Percentiles rank a stretch among this genome's conserved stretches.
Conservation (phyloP, 2,888 invertebrate species). For the Oxystoma pomonae region DNA sequence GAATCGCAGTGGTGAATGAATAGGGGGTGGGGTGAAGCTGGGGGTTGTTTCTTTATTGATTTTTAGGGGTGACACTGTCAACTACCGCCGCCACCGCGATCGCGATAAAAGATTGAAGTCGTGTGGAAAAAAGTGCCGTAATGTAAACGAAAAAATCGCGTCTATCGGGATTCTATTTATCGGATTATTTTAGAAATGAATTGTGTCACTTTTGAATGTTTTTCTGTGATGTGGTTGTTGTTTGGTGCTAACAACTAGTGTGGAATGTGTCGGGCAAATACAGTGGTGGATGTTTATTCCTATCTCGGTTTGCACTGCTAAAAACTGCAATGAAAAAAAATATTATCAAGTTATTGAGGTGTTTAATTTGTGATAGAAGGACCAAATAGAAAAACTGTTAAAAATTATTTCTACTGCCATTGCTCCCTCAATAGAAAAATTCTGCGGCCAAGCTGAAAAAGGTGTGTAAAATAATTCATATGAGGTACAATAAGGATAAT, state of each 20-base stretch:
- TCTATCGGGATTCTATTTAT: slow-evolving; percentile 33
- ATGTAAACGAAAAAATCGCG: background rate
- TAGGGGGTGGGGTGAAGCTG: slow-evolving; percentile 48
- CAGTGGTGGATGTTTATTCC: slow-evolving; percentile 38
- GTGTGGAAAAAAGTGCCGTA: slow-evolving; percentile 47
- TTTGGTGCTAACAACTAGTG: slow-evolving; percentile 33
- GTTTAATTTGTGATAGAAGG: slow-evolving; percentile 51
- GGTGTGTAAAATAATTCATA: too few species aligned
- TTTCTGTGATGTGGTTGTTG: background rate
- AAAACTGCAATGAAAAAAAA: slow-evolving; percentile 48
- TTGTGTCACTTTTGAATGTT: background rate
- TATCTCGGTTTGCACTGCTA: slow-evolving; percentile 43
- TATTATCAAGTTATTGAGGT: slow-evolving; percentile 51
- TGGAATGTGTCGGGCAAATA: slow-evolving; percentile 44
- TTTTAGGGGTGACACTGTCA: slow-evolving; percentile 65
- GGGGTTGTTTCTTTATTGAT: slow-evolving; percentile 57
- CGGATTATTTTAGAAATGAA: slow-evolving; percentile 35
- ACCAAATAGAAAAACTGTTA: slow-evolving; percentile 56
- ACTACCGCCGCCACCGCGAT: slow-evolving; percentile 52
- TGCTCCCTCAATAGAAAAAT: slow-evolving; percentile 43
- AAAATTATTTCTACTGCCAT: slow-evolving; percentile 45
- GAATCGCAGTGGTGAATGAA: slow-evolving; percentile 46
- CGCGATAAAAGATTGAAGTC: slow-evolving; percentile 46
- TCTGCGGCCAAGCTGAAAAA: slow-evolving; percentile 45
- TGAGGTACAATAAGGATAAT: too few species aligned